Conservation (phyloP, 2,888 invertebrate species). For the Rhamnusium bicolor region DNA sequence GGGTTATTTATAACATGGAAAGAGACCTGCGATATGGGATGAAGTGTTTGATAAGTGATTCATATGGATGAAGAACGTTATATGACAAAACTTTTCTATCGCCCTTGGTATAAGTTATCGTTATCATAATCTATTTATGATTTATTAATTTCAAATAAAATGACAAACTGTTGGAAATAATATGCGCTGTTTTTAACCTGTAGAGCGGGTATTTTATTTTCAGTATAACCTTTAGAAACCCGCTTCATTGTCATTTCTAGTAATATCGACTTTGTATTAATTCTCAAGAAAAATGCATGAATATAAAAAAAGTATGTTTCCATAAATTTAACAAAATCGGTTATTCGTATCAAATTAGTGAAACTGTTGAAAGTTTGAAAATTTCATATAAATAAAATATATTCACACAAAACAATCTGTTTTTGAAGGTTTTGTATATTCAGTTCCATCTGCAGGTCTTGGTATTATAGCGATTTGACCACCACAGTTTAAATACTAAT, state of each 20-base stretch:
- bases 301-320: not conserved
- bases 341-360: not conserved
- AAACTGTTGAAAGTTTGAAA: not conserved
- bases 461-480: too few relatives aligned
- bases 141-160: not conserved
- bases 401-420: too few relatives aligned
- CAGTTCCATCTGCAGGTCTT: too few relatives aligned
- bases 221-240: not conserved
- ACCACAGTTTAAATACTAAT: too few relatives aligned
- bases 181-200: not conserved
- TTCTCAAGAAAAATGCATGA: not conserved
- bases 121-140: not conserved
- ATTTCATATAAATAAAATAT: not conserved
- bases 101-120: too few relatives aligned
- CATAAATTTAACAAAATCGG: not conserved
- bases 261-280: not conserved
- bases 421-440: too few relatives aligned
- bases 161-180: not conserved
- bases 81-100: too few relatives aligned
- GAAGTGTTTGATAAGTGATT: too few relatives aligned
- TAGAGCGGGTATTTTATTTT: not conserved
- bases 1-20: too few relatives aligned
- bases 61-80: too few relatives aligned
- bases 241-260: not conserved
- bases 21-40: too few relatives aligned